Evolutionary conservation across 2,797 vertebrate genomes (phyloP).

Genomic region (Phataginus tetradactyla): DNA sequence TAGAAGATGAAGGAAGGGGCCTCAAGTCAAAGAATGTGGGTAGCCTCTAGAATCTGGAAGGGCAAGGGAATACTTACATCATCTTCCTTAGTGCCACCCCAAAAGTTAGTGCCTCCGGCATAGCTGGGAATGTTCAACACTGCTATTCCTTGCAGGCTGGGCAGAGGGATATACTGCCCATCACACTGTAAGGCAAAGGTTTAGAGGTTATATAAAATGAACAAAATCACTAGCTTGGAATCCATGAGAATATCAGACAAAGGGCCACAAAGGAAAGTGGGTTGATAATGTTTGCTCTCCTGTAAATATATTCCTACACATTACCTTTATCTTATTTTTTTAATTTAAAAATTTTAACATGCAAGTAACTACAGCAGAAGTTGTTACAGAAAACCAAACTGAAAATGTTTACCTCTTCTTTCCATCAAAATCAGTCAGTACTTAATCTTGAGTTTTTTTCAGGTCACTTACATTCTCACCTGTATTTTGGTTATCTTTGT

Average conservation of each 20-base stretch:
- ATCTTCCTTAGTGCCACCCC: conserved; percentile 99
- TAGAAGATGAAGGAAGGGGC: neutral
- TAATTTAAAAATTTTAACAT: neutral
- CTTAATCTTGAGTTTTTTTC: neutral
- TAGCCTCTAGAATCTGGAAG: neutral
- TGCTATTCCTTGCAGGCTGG: conserved; percentile 97
- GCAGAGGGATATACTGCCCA: conserved; percentile 98
- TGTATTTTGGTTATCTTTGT: neutral
- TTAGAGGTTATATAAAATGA: conserved; percentile 49
- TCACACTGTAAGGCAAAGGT: conserved; percentile 92
- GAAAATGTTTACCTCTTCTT: neutral
- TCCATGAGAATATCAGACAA: neutral
- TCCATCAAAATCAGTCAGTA: neutral
- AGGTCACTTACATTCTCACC: neutral
- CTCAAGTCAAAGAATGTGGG: neutral
- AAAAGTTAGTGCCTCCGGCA: conserved; percentile 98
- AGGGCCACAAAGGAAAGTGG: neutral
- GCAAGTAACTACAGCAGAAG: neutral
- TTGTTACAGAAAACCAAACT: neutral
- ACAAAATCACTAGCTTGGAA: conserved; percentile 13
- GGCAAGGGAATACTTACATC: conserved; percentile 90
- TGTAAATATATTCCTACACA: neutral
- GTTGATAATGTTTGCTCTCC: neutral
- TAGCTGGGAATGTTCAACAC: conserved; percentile 99
- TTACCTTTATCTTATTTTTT: neutral